Evolutionary conservation across 2,797 vertebrate genomes (phyloP).

Genomic region (Danio kyathit): DNA sequence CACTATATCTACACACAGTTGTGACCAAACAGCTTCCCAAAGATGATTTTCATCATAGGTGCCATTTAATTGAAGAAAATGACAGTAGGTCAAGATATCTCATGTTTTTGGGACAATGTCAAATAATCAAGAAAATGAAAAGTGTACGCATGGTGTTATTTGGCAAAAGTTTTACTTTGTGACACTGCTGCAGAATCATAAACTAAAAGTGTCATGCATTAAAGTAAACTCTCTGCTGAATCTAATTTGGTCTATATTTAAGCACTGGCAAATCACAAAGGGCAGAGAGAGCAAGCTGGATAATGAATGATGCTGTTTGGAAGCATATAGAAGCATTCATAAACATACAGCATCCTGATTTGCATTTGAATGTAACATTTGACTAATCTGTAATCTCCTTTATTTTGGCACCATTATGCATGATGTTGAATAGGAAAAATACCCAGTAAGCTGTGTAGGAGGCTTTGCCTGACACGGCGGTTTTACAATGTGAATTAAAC

Average conservation of each 20-base stretch:
- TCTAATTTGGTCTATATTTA: neutral
- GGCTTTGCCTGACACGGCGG: constrained; percentile 31
- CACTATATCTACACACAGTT: no score
- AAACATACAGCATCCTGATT: constrained; percentile 38
- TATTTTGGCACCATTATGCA: constrained; percentile 46
- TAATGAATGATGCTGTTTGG: neutral
- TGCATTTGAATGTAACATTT: constrained; percentile 39
- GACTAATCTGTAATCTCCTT: constrained; percentile 41
- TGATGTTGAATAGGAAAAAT: constrained; percentile 38
- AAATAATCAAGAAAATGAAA: no score
- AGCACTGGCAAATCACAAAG: neutral
- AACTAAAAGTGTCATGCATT: neutral
- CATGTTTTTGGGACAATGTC: no score
- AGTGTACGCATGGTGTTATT: neutral
- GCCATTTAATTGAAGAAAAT: no score
- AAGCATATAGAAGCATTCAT: constrained; percentile 26
- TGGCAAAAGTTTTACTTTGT: neutral
- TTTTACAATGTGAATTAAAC: constrained; percentile 43
- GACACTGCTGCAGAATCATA: neutral
- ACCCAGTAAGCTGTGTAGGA: constrained; percentile 25
- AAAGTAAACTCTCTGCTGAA: neutral
- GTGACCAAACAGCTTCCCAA: no score
- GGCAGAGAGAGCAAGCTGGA: neutral
- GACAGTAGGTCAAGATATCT: no score
- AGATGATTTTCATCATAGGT: no score